Percentiles rank a stretch among this genome's conserved stretches.
These are phyloP conservation scores for Lumbricus terrestris DNA, from an alignment of 2,888 invertebrate species.

Conservation along the genomic window DNA sequence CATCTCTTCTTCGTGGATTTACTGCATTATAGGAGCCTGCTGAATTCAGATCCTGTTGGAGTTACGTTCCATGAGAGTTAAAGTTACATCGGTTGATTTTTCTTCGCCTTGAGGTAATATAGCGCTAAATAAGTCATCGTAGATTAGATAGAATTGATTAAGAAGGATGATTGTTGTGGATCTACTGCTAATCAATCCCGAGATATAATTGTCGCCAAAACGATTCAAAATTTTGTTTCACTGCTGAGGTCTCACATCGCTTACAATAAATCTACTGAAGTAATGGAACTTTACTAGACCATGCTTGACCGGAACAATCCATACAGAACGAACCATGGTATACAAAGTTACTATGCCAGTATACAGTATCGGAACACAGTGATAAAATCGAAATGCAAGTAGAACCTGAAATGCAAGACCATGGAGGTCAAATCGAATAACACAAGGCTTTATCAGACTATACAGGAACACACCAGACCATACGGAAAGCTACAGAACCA, in stretches of 20 bases:
- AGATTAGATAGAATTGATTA: too few relatives aligned
- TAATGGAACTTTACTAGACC: not conserved
- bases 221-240: not conserved
- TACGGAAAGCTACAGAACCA: not conserved
- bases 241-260: not conserved
- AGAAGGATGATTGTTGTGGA: too few relatives aligned
- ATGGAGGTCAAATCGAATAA: too few relatives aligned
- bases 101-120: too few relatives aligned
- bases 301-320: not conserved
- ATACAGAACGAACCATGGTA: not conserved
- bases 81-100: too few relatives aligned
- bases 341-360: not conserved
- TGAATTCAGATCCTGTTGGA: not conserved
- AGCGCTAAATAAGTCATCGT: too few relatives aligned
- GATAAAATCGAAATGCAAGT: too few relatives aligned
- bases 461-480: not conserved
- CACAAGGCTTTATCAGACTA: not conserved
- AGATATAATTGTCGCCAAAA: not conserved
- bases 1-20: not conserved
- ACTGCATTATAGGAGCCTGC: too few relatives aligned
- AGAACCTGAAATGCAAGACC: too few relatives aligned
- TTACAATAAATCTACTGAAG: not conserved
- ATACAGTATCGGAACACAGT: too few relatives aligned
- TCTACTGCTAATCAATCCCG: too few relatives aligned
- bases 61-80: not conserved